Base-by-base conservation (phyloP, 2,113 vertebrate species). In the Jacana jacana region DNA sequence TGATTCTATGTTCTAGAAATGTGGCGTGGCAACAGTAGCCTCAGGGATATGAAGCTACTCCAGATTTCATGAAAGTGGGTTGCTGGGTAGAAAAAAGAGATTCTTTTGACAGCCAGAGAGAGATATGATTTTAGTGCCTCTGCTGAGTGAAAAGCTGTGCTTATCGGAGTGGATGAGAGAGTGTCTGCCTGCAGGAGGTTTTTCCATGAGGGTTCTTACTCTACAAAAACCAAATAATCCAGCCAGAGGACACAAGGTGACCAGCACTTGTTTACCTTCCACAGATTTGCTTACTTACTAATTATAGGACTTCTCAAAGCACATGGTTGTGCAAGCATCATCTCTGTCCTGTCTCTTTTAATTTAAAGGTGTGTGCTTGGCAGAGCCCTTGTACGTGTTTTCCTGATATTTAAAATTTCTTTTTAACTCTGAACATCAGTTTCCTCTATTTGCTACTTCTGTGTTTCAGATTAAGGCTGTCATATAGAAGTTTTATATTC, bases 121-220 rank as follows among this genome's bases (percentile, higher is more conserved):
- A 79, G 13, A 48, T 1, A 35, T 14, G 31, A 7, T 57, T 88
- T 57, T 40, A 66, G 42, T 16, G 27, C 11, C 20, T 75, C 27
- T 58, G 23, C 27, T 39, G 79, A 82, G 58, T 15, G 35, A 51
- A 55, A 73, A 25, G 31, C 39, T 69, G 28, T n/a, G 46, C 20
- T 73, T 58, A 18, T 27, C 6, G 30, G 25, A 82, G 24, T 1
- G 2, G 11, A 13, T 35, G 8, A 40, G n/a, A 49, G 10, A 9
- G 15, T 6, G 20, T 46, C 17, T 63, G 58, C 51, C 25, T 64
- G 23, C 25, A 64, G 24, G 15, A 76, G 22, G 8, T 1, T 0
- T 49, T 85, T n/a, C 42, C 1, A 0, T 33, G 27, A 39, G 31
- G 10, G 7, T 31, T 80, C 19, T 2, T 31, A 19, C 4, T 46